Evolutionary conservation across 1,140 invertebrate species (phyloP).

Genomic region (Mactra quadrangularis): DNA sequence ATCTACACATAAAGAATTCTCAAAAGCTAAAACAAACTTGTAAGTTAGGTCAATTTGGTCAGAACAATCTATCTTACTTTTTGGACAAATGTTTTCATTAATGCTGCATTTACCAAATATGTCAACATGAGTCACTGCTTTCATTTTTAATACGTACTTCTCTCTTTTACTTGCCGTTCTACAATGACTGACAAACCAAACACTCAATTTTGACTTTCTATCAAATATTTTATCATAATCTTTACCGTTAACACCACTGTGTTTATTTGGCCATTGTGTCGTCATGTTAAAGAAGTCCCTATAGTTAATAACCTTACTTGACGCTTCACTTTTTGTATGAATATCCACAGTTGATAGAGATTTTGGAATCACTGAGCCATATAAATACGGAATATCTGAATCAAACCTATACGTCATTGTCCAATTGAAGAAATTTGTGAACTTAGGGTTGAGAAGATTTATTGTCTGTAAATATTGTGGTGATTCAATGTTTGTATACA

Average conservation of each 20-base stretch:
- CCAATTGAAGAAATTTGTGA: background rate
- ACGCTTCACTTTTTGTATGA: background rate
- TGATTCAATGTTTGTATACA: background rate
- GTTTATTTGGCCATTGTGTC: background rate
- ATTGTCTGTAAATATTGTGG: background rate
- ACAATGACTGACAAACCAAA: constrained; percentile 19
- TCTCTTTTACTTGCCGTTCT: constrained; percentile 8
- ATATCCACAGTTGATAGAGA: background rate
- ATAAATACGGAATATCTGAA: background rate
- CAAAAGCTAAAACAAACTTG: constrained; percentile 82
- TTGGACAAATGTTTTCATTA: background rate
- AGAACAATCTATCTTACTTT: background rate
- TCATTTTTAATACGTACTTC: background rate
- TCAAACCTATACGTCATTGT: constrained; percentile 26
- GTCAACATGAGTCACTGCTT: background rate
- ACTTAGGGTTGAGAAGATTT: background rate
- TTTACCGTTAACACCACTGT: background rate
- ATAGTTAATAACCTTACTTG: background rate
- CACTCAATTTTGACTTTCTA: background rate
- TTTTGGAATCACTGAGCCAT: background rate
- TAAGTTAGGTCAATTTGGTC: background rate
- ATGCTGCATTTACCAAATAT: background rate
- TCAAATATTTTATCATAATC: background rate
- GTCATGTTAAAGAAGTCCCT: background rate
- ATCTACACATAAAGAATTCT: constrained; percentile 96